Evolutionary conservation across 2,797 vertebrate species (phyloP).

Genomic region (Megalops cyprinoides): DNA sequence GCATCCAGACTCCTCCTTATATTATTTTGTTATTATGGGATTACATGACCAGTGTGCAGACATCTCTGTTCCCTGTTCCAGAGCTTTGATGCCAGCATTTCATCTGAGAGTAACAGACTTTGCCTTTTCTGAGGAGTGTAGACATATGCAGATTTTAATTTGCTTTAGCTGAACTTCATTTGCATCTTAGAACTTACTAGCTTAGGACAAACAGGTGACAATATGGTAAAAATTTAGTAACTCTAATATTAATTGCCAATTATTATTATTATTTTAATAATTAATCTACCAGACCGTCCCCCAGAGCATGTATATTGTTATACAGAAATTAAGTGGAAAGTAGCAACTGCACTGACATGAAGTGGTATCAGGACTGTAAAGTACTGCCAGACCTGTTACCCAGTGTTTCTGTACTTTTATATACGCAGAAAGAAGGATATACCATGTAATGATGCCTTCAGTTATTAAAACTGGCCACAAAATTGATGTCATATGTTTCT

Average conservation of each 20-base stretch:
- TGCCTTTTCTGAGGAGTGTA: neutral
- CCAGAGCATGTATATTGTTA: neutral
- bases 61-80: too few relatives aligned
- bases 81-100: too few relatives aligned
- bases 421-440: neutral
- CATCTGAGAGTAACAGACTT: too few relatives aligned
- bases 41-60: too few relatives aligned
- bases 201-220: neutral
- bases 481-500: neutral
- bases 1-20: neutral
- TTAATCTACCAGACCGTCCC: too few relatives aligned
- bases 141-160: neutral
- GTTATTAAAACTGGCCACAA: neutral
- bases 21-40: too few relatives aligned
- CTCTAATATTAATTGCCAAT: too few relatives aligned
- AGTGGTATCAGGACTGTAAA: neutral
- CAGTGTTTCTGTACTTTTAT: neutral
- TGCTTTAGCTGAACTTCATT: neutral
- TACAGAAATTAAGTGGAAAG: neutral
- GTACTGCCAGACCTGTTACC: neutral
- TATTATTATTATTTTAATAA: too few relatives aligned
- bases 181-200: neutral
- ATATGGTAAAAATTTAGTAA: too few relatives aligned
- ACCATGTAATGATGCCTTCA: neutral
- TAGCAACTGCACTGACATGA: neutral